Conservation (phyloP, 2,113 vertebrate genomes). For the Gallinago media region DNA sequence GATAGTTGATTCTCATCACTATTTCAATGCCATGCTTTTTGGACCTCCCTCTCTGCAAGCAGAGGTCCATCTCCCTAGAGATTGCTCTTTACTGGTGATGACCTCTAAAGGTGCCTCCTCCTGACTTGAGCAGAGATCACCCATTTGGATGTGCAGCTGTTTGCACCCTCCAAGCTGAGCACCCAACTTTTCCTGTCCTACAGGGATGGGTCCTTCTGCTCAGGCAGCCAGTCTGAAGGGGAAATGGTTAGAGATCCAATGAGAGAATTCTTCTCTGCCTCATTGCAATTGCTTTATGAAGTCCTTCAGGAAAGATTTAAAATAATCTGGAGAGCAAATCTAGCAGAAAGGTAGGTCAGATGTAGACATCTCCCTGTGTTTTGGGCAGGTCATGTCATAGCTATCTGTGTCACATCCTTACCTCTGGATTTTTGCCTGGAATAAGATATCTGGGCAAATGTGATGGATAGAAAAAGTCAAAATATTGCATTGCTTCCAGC, state of each 20-base stretch:
- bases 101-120: background rate
- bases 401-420: background rate
- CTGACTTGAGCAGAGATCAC: background rate
- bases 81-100: background rate
- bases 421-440: background rate
- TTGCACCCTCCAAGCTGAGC: background rate
- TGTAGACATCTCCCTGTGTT: background rate
- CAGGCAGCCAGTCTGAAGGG: background rate
- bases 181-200: background rate
- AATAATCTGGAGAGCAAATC: background rate
- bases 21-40: background rate
- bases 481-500: background rate
- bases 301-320: background rate
- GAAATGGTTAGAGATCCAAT: rapidly evolving
- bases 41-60: background rate
- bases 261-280: background rate
- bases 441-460: background rate
- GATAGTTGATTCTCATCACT: background rate
- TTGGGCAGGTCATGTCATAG: background rate
- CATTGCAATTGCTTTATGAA: background rate
- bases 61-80: background rate
- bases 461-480: background rate
- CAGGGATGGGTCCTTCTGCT: background rate
- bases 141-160: background rate
- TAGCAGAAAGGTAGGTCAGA: background rate